Base-by-base conservation (phyloP, 2,113 vertebrate genomes). In the Pelecanus crispus region DNA sequence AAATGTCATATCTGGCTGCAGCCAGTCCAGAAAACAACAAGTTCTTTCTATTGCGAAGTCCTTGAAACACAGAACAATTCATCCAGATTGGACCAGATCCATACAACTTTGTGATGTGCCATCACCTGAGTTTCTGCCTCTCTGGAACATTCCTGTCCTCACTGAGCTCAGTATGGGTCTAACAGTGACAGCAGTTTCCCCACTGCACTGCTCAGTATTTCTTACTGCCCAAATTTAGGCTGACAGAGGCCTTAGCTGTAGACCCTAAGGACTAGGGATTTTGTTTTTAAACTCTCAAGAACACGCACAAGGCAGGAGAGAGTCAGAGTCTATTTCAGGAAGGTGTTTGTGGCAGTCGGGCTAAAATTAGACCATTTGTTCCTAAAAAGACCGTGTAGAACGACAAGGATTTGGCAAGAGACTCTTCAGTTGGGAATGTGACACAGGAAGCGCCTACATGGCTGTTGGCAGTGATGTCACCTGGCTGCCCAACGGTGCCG, bases 331-430 rank as follows among this genome's bases (percentile, higher is more conserved):
- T 98, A 98, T 98, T 98, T 98, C 31, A 58, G 97, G 98, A 97
- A 97, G 94, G 97, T 97, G 97, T 97, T 44, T n/a, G 90, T 62
- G 94, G 91, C 94, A 17, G 74, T 63, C 34, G 5, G 93, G 94
- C 97, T 98, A 98, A 98, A 98, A 97, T 98, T 98, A 98, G 98
- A 79, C 61, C 63, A 11, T 79, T 42, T 80, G 97, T 96, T 98
- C 97, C 97, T 97, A 98, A 98, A 98, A 98, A 96, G 97, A 98
- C 95, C 13, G 78, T 88, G 97, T 36, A 75, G 93, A 78, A 95
- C 2, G 75, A 93, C 74, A 32, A 88, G 95, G 81, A 61, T 92
- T 73, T 90, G 92, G 97, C 96, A 93, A 95, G 96, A 96, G 95
- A 83, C 97, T 97, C 98, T 98, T 97, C 92, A 96, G 95, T 8